A percentile compares a stretch with the other conserved stretches of the same genome.
phyloP scores from a whole-genome alignment of 1,140 invertebrate species.

The Teleogryllus occipitalis region DNA sequence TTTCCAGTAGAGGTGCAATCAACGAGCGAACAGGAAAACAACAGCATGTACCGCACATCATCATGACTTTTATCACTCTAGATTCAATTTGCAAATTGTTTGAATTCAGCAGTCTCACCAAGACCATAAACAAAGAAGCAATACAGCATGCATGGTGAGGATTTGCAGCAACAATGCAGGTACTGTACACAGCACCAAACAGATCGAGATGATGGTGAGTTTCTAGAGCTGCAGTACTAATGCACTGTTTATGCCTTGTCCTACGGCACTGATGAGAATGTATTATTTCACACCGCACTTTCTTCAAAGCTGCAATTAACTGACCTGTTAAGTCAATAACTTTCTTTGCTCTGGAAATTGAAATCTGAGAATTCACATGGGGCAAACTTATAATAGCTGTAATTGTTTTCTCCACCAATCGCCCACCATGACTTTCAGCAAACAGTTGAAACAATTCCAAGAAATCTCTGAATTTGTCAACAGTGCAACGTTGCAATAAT shows the following conservation, averaged over 20 bases:
- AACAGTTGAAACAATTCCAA: conserved; percentile 51
- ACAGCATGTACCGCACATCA: conserved; percentile 51
- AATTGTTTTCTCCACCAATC: conserved; percentile 47
- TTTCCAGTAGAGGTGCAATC: conserved; percentile 33
- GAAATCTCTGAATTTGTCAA: conserved; percentile 49
- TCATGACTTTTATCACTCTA: conserved; percentile 28
- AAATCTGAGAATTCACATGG: conserved; percentile 10
- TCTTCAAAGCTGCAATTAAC: conserved; percentile 47
- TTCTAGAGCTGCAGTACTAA: conserved; percentile 33
- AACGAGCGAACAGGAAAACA: conserved; percentile 47
- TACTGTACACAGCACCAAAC: conserved; percentile 39
- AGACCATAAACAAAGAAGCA: conserved; percentile 45
- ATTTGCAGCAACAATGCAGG: conserved; percentile 29
- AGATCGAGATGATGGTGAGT: conserved; percentile 50
- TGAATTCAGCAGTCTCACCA: conserved; percentile 37
- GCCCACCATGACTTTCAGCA: conserved; percentile 48
- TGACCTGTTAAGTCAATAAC: conserved; percentile 44
- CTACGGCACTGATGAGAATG: conserved; percentile 44
- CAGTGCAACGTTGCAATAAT: conserved; percentile 44
- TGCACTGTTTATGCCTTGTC: conserved; percentile 43
- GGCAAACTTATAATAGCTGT: conserved; percentile 39
- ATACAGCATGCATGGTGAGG: conserved; percentile 44
- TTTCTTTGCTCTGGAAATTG: conserved; percentile 16
- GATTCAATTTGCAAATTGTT: conserved; percentile 10
- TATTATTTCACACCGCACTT: conserved; percentile 44